Conservation (phyloP, 2,113 vertebrate species). For the Conger conger region DNA sequence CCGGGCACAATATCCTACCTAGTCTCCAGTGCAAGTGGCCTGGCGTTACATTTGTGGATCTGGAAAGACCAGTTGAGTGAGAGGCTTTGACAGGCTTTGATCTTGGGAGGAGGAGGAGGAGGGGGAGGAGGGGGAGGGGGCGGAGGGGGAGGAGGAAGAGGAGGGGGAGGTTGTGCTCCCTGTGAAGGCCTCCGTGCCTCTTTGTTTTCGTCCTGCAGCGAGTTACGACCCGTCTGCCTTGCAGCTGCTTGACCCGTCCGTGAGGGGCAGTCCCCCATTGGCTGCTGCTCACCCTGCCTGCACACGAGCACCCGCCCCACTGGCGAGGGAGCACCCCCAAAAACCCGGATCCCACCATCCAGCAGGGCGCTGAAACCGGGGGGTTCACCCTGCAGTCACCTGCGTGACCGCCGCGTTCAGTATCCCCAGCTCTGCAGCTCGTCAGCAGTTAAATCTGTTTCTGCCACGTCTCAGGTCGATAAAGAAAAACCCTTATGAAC, state of each 20-base stretch:
- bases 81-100: background rate
- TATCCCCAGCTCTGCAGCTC: background rate
- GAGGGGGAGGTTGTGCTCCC: background rate
- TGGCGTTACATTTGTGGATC: background rate
- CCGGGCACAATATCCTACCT: background rate
- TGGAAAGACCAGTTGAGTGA: background rate
- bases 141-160: background rate
- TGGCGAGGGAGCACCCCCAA: background rate
- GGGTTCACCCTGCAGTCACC: background rate
- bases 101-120: background rate
- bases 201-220: slow-evolving; percentile 12
- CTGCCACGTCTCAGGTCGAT: no score
- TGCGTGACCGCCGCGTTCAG: background rate
- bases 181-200: background rate
- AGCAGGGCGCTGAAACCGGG: background rate
- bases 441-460: background rate
- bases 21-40: background rate
- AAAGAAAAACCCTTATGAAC: no score
- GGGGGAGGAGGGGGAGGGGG: background rate
- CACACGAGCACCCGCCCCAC: background rate
- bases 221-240: slow-evolving; percentile 4
- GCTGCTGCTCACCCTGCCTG: background rate
- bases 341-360: slow-evolving; percentile 19
- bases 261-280: background rate
- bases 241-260: slow-evolving; percentile 17